A percentile compares a stretch with the other conserved stretches of the same genome.
phyloP scores from a whole-genome alignment of 2,113 vertebrate species.

The Pleuronectes platessa region DNA sequence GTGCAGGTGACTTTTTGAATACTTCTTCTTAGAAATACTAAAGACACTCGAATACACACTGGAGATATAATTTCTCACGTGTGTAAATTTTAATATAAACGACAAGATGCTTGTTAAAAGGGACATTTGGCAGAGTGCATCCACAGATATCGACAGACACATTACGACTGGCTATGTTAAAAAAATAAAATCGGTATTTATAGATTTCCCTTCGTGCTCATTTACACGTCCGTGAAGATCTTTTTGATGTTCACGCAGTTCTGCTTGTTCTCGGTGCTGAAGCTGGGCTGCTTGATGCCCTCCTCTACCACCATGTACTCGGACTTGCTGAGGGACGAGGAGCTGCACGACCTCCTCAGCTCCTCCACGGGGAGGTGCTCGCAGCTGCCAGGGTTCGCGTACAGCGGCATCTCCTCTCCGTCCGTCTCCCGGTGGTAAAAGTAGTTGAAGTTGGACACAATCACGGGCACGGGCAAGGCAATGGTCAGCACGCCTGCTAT shows the following conservation, averaged over 20 bases:
- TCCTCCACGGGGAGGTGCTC: constrained; percentile 91
- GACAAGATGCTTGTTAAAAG: constrained; percentile 52
- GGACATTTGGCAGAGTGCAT: constrained; percentile 49
- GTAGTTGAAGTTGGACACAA: constrained; percentile 99
- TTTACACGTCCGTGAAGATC: constrained; percentile 97
- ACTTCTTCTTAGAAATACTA: constrained; percentile 31
- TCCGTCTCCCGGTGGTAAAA: constrained; percentile 98
- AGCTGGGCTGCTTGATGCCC: constrained; percentile 89
- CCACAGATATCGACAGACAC: constrained; percentile 73
- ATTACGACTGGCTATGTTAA: constrained; percentile 53
- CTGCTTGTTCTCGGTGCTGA: constrained; percentile 91
- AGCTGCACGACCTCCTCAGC: constrained; percentile 90
- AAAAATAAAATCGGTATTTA: constrained; percentile 55
- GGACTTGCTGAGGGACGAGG: constrained; percentile 92
- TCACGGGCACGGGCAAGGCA: constrained; percentile 95
- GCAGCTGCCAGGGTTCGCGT: constrained; percentile 89
- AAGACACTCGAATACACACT: background rate
- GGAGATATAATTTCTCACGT: background rate
- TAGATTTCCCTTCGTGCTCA: background rate
- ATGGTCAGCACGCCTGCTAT: constrained; percentile 98
- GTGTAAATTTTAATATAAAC: too few species aligned
- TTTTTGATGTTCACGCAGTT: constrained; percentile 96
- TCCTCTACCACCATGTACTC: constrained; percentile 96
- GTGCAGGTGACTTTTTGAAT: background rate
- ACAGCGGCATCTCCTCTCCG: constrained; percentile 94